phyloP scores from a whole-genome alignment of 1,140 invertebrate species.

The Tigriopus japonicus region DNA sequence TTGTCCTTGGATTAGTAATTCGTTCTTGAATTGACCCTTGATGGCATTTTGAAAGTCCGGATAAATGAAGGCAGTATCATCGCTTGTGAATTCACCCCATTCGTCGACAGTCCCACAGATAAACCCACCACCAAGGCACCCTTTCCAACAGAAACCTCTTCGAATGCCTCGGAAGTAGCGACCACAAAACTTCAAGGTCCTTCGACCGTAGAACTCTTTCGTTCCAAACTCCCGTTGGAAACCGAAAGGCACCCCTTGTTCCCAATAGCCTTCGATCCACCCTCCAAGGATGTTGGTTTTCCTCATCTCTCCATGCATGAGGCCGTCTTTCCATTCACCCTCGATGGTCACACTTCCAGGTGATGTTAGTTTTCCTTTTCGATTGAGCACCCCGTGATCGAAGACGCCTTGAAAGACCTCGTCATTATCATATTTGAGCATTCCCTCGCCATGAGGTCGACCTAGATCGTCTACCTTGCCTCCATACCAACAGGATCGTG shows the following conservation, averaged over 20 bases:
- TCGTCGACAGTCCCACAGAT: not conserved
- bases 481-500: not conserved
- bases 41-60: constrained; percentile 9
- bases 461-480: not conserved
- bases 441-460: not conserved
- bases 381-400: not conserved
- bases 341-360: not conserved
- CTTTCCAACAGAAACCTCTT: constrained; percentile 12
- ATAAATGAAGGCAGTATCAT: constrained; percentile 1
- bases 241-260: not conserved
- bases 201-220: not conserved
- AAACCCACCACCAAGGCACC: constrained; percentile 2
- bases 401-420: not conserved
- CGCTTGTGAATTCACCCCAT: not conserved
- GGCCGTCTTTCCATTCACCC: constrained; percentile 5
- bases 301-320: constrained; percentile 10
- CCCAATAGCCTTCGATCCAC: constrained; percentile 3
- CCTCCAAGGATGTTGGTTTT: not conserved
- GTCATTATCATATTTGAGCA: not conserved
- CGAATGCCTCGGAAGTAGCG: not conserved
- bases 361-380: not conserved
- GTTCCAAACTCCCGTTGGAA: constrained; percentile 3
- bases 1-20: not conserved
- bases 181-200: not conserved
- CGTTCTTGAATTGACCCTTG: constrained; percentile 2